Evolutionary conservation across 2,113 vertebrate genomes (phyloP), one percentile per base, ranked within the genome.

Genomic region (Engystomops pustulosus): DNA sequence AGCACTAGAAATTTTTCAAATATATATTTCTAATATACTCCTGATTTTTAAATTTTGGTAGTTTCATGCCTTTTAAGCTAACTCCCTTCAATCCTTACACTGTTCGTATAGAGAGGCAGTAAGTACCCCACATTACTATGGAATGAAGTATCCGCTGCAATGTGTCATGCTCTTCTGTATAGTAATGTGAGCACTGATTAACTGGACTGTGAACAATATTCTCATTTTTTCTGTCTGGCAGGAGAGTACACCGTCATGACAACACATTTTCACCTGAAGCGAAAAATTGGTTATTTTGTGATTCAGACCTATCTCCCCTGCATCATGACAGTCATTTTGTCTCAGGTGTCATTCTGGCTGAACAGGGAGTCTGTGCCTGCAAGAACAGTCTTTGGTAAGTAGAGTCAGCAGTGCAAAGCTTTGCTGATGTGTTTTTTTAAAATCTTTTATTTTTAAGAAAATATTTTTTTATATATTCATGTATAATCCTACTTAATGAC

Each of bases 171-270:
- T 55, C 30, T 75, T 51, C 55, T 55, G 32, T 76, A n/a, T 14
- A 36, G 45, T 36, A 36, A 53, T 36, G 11, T n/a, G 49, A 34
- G 30, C 47, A 32, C 25, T 41, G 53, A 58, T 58, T 78, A 36
- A 23, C 14, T 36, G 53, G 25, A 41, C 11, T 60, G 51, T 60
- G 75, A 78, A 60, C 34, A 38, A 6, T 60, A 78, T 78, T 78
- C 75, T 78, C 51, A 78, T 41, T 58, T 12, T 79, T 88, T 65
- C 69, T 58, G 34, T 30, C 83, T 41, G 45, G 47, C 90, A 99
- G 98, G 98, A 87, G 97, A 99, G 94, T 99, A 99, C 83, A 98
- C 96, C 0, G 98, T 99, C 89, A 99, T 99, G 98, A 99, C 96
- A 0, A 97, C 97, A 91, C 96, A 98, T 94, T 99, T 99, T 89